phyloP scores from a whole-genome alignment of 2,888 invertebrate genomes.

The Chironomus tentans region DNA sequence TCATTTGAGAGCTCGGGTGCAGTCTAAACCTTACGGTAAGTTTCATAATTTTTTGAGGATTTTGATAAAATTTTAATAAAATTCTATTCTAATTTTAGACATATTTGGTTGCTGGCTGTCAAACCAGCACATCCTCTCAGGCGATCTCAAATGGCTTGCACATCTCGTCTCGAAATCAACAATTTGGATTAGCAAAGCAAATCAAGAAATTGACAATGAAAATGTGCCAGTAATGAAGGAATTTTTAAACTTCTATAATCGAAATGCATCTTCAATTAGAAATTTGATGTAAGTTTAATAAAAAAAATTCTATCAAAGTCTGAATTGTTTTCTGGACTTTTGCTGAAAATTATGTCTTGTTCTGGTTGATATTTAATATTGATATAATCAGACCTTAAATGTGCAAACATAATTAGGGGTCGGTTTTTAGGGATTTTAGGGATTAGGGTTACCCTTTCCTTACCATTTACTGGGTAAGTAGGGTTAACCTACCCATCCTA shows the following conservation, averaged over 20 bases:
- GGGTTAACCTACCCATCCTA: too few relatives aligned
- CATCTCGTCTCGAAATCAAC: constrained; percentile 64
- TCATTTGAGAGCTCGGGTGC: constrained; percentile 60
- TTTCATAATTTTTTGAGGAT: neutral
- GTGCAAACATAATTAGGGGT: too few relatives aligned
- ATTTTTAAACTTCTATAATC: constrained; percentile 65
- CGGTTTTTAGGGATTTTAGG: too few relatives aligned
- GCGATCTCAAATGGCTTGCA: constrained; percentile 70
- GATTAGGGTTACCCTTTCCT: too few relatives aligned
- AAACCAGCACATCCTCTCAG: constrained; percentile 68
- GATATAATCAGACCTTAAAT: too few relatives aligned
- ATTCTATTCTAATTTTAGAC: constrained; percentile 47
- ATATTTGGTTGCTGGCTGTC: constrained; percentile 87
- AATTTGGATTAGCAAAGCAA: constrained; percentile 73
- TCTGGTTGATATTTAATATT: too few relatives aligned
- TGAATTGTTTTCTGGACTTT: too few relatives aligned
- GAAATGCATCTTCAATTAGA: constrained; percentile 69
- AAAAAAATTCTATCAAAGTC: too few relatives aligned
- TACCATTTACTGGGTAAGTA: too few relatives aligned
- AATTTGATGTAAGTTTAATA: constrained; percentile 59
- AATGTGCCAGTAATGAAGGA: constrained; percentile 67
- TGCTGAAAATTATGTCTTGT: too few relatives aligned
- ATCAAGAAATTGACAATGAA: constrained; percentile 69
- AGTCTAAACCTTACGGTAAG: constrained; percentile 55
- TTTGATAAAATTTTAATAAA: too few relatives aligned